Evolutionary conservation across 2,888 invertebrate genomes (phyloP).

Genomic region (Eupithecia abbreviata): DNA sequence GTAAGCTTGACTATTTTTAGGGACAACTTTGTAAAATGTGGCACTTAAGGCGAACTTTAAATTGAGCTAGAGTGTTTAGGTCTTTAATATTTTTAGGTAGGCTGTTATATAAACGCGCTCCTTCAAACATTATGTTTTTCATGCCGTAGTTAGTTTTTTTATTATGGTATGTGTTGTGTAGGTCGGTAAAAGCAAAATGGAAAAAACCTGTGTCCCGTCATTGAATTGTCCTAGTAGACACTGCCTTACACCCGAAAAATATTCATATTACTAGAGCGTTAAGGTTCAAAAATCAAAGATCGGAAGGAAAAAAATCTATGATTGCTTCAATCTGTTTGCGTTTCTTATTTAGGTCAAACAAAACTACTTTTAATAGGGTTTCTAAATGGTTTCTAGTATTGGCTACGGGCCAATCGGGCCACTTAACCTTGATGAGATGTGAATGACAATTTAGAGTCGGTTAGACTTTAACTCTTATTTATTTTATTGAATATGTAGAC

Average conservation of each 20-base stretch:
- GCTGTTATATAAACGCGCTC: too few species aligned
- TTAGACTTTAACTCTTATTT: neutral
- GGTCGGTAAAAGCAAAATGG: neutral
- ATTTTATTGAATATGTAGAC: neutral
- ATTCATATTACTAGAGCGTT: constrained; percentile 7
- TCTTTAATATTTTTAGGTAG: too few species aligned
- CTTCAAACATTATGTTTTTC: too few species aligned
- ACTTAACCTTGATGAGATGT: neutral
- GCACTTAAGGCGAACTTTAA: too few species aligned
- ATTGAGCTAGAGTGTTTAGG: too few species aligned
- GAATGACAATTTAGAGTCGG: neutral
- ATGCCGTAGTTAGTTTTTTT: too few species aligned
- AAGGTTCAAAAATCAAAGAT: constrained; percentile 13
- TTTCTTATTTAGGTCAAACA: constrained; percentile 61
- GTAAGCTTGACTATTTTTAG: too few species aligned
- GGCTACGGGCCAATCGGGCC: neutral
- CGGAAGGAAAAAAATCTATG: constrained; percentile 4
- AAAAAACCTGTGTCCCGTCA: constrained; percentile 5
- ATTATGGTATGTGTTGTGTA: neutral
- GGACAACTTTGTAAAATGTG: too few species aligned
- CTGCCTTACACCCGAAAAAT: neutral
- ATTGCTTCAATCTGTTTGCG: constrained; percentile 25
- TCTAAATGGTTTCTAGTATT: neutral
- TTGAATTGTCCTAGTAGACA: constrained; percentile 10
- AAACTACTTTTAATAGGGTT: constrained; percentile 33